Base-by-base conservation (phyloP, 2,888 invertebrate genomes). In the Autographa pulchrina region DNA sequence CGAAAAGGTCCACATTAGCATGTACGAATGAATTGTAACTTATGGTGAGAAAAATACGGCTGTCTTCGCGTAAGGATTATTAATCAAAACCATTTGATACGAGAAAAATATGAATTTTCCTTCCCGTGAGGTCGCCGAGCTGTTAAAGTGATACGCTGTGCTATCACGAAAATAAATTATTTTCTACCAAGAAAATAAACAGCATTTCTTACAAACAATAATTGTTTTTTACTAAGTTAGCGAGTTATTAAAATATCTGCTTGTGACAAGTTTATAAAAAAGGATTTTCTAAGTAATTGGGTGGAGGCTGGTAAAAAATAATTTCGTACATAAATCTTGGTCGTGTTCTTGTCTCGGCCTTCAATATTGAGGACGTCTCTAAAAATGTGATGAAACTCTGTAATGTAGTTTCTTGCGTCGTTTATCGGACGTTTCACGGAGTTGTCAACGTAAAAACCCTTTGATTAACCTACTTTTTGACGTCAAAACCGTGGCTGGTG, bases 41-140 rank as follows among this genome's bases (percentile, higher is more conserved):
- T 92, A 90, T 90, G 92, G 91, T 92, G 92, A 90, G 94, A 94
- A 93, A 93, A 93, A 93, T 92, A 92, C 90, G 90, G 88, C 90
- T 92, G 92, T 92, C 91, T 90, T 88, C 85, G 81, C 85, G 85
- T 86, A 78, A 83, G 83, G 90, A 92, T 92, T 92, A 94, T 94
- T 93, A 94, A 94, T 94, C 92, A 94, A 90, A 90, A 89, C 86
- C 85, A 85, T 91, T 92, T 92, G 91, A 92, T 92, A 90, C 87
- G 87, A 89, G 88, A 91, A 93, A 92, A 93, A 94, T 92, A 93
- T 88, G 90, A 89, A 91, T 92, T 92, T 90, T 87, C 83, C 86
- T 82, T 87, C 85, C 81, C 71, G 80, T 82, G 75, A 86, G 85
- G 86, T 88, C 88, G 86, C 80, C 79, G 78, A 83, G 76, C 35